These are phyloP conservation scores for Rhegmatorhina hoffmannsi DNA, from an alignment of 2,113 vertebrate genomes.

Conservation along the genomic window DNA sequence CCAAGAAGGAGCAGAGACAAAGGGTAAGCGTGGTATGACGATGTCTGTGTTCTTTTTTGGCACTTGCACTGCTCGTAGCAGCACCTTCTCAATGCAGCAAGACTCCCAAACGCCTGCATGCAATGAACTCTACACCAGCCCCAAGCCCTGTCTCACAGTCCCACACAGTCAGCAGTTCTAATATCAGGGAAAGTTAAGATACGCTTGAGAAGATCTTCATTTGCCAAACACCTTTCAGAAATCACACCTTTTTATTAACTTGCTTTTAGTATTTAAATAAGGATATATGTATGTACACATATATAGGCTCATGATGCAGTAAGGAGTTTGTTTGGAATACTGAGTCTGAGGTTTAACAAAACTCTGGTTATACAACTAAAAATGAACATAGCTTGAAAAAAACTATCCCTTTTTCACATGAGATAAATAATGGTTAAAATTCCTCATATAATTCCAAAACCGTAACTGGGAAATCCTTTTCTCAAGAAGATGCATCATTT, in stretches of 20 bases:
- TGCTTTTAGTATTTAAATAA: not conserved
- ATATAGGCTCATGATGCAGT: not conserved
- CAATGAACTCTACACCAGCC: not conserved
- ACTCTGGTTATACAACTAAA: not conserved
- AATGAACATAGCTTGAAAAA: not conserved
- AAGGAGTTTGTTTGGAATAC: not conserved
- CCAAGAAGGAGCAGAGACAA: not conserved
- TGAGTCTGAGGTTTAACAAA: not conserved
- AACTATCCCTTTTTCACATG: not conserved
- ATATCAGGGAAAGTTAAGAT: not conserved
- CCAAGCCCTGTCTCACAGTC: not conserved
- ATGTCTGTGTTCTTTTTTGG: not conserved
- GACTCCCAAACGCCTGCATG: not conserved
- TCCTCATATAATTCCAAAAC: not conserved
- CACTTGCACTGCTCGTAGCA: fast-evolving
- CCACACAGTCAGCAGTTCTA: not conserved
- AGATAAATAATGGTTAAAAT: not conserved
- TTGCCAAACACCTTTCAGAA: not conserved
- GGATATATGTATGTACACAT: not conserved
- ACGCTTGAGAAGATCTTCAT: not conserved
- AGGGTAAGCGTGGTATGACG: not conserved
- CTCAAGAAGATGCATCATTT: not conserved
- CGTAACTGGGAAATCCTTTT: fast-evolving
- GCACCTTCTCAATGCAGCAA: not conserved
- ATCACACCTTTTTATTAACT: not conserved